These are phyloP conservation scores for Ptychoptera contaminata DNA, from an alignment of 2,888 invertebrate species.

Conservation along the genomic window DNA sequence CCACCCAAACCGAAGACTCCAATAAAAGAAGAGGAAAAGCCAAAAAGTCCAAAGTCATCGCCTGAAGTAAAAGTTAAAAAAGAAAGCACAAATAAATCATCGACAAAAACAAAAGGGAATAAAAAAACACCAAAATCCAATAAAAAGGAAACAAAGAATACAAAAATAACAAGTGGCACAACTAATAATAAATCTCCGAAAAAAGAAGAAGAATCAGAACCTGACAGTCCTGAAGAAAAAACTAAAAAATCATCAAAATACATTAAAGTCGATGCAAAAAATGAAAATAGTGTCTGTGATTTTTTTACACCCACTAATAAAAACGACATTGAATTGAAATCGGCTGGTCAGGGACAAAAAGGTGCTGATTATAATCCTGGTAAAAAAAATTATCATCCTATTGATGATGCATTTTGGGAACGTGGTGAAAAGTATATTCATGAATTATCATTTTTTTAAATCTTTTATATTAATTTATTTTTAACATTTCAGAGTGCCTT, in stretches of 20 bases:
- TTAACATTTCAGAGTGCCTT: constrained; percentile 58
- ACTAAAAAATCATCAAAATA: not conserved
- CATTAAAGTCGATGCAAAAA: constrained; percentile 3
- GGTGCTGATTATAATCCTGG: constrained; percentile 50
- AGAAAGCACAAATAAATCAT: constrained; percentile 20
- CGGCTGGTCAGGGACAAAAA: constrained; percentile 15
- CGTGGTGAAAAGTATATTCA: constrained; percentile 45
- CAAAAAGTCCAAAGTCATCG: not conserved
- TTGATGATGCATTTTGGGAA: constrained; percentile 70
- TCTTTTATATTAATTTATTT: constrained; percentile 3
- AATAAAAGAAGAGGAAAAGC: not conserved
- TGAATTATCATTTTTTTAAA: constrained; percentile 1
- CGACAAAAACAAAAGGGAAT: constrained; percentile 23
- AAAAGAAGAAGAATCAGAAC: not conserved
- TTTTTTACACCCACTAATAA: constrained; percentile 3
- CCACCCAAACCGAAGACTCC: not conserved
- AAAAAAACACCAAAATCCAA: constrained; percentile 11
- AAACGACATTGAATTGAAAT: constrained; percentile 15
- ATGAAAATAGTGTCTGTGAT: constrained; percentile 6
- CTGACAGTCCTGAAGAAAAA: not conserved
- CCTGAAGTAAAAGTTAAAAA: constrained; percentile 1
- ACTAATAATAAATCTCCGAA: constrained; percentile 15
- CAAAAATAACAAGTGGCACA: constrained; percentile 9
- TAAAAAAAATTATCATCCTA: constrained; percentile 60
- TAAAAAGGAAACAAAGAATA: constrained; percentile 12